These are phyloP conservation scores for Hycleus phaleratus DNA, from an alignment of 1,140 invertebrate species.

Conservation along the genomic window DNA sequence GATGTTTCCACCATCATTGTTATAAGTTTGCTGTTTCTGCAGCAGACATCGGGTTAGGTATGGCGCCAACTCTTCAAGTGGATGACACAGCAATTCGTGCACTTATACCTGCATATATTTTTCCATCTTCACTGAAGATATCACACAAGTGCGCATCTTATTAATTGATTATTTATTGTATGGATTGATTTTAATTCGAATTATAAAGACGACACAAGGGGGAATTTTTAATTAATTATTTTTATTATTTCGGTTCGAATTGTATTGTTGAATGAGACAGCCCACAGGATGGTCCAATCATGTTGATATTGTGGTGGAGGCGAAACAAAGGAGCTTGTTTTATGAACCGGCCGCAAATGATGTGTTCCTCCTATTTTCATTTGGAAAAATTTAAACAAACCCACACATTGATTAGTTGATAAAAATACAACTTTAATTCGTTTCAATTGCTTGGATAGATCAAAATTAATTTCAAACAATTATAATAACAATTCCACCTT, in stretches of 20 bases:
- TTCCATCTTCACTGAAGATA: not conserved
- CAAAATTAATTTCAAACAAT: too few species aligned
- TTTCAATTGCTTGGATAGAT: too few species aligned
- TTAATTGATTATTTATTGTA: too few species aligned
- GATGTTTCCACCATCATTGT: too few species aligned
- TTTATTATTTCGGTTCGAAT: not conserved
- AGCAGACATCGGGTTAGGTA: too few species aligned
- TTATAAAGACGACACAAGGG: not conserved
- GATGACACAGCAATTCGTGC: too few species aligned
- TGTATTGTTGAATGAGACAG: not conserved
- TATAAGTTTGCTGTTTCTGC: too few species aligned
- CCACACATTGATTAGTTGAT: conserved; percentile 5
- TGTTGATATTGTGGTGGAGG: not conserved
- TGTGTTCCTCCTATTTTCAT: conserved; percentile 2
- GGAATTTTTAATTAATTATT: not conserved
- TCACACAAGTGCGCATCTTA: too few species aligned
- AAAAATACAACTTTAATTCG: not conserved
- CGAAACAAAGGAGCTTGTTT: not conserved
- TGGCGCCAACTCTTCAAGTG: too few species aligned
- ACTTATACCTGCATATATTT: not conserved
- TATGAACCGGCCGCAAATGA: not conserved
- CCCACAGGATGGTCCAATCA: not conserved
- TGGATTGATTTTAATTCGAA: too few species aligned
- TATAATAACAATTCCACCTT: too few species aligned
- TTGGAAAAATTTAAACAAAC: conserved; percentile 2